Conservation (phyloP, 2,888 invertebrate genomes). For the Prosopocoilus inquinatus region DNA sequence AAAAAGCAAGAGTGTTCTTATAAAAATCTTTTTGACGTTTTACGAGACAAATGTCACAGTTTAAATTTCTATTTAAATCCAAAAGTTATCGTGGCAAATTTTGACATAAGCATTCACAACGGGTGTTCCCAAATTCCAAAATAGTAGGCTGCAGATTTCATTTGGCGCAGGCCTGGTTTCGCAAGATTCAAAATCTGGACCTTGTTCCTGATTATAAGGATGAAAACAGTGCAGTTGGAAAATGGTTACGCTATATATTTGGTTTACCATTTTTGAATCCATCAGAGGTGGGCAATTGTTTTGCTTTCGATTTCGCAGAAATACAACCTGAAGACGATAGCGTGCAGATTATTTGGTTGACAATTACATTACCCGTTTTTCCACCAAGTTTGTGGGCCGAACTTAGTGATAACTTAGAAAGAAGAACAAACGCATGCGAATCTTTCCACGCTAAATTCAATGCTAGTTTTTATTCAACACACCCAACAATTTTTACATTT, state of each 20-base stretch:
- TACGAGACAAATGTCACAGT: background rate
- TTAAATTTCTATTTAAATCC: background rate
- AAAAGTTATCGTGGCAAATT: slow-evolving; percentile 1
- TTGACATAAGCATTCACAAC: slow-evolving; percentile 3
- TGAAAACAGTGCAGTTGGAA: background rate
- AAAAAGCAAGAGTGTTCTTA: background rate
- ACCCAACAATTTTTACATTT: background rate
- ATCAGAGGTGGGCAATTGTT: background rate
- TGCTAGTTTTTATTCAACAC: background rate
- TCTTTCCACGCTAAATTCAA: no score
- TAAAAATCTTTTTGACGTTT: background rate
- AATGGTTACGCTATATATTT: background rate
- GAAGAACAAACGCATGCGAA: slow-evolving; percentile 10
- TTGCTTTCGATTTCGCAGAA: background rate
- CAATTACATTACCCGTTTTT: background rate
- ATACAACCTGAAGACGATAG: background rate
- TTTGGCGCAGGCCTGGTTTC: slow-evolving; percentile 8
- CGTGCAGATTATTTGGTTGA: slow-evolving; percentile 5
- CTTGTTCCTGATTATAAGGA: background rate
- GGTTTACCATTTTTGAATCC: background rate
- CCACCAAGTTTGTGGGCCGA: background rate
- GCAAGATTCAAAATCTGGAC: slow-evolving; percentile 6
- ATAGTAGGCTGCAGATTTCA: slow-evolving; percentile 8
- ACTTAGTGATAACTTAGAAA: background rate
- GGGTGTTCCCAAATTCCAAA: background rate